Conservation (phyloP, 2,113 vertebrate species). For the Salvelinus alpinus region DNA sequence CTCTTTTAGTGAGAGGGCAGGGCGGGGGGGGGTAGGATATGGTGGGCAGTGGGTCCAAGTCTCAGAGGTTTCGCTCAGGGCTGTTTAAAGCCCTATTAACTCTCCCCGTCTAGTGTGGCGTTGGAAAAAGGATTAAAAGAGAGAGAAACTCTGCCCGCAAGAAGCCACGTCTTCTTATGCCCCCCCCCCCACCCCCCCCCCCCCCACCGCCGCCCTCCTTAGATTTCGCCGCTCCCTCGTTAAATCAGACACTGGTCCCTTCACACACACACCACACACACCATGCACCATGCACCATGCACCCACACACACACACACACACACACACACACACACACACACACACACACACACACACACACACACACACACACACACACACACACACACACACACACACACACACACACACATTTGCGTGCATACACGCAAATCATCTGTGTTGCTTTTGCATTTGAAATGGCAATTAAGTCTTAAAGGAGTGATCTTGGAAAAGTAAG, state of each 20-base stretch:
- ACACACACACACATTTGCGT: neutral
- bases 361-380: conserved; percentile 2
- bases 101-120: conserved; percentile 24
- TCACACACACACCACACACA: neutral
- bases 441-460: neutral
- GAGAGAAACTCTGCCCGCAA: conserved; percentile 7
- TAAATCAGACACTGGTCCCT: neutral
- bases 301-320: neutral
- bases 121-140: conserved; percentile 44
- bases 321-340: neutral
- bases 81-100: conserved; percentile 59
- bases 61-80: conserved; percentile 31
- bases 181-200: neutral
- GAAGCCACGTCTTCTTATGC: neutral
- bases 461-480: neutral
- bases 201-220: neutral
- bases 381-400: neutral
- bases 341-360: conserved; percentile 2
- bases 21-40: neutral
- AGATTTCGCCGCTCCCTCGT: neutral
- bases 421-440: neutral
- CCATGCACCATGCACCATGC: neutral
- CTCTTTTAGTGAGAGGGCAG: neutral
- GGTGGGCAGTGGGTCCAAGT: neutral
- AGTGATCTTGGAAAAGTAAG: neutral